These are phyloP conservation scores for Montipora sp. DNA, from an alignment of 64 coral and sea anemone species.

Conservation along the genomic window DNA sequence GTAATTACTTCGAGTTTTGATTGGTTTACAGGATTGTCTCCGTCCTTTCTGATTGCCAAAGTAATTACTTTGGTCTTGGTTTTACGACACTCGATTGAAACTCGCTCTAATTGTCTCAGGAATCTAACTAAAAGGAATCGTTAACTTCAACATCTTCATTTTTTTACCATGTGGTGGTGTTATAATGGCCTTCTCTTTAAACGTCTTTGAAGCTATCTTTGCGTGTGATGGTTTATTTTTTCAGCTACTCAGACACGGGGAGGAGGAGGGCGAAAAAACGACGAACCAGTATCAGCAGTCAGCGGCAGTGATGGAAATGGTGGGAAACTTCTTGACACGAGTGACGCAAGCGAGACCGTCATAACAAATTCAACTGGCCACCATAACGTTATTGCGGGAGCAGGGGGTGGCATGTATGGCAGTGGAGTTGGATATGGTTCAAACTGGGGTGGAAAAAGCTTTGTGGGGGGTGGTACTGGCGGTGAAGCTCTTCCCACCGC, in stretches of 20 bases:
- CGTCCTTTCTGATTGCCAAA: too few relatives aligned
- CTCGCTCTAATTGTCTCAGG: too few relatives aligned
- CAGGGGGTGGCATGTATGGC: slow-evolving; percentile 85
- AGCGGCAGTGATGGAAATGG: slow-evolving; percentile 74
- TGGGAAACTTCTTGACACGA: slow-evolving; percentile 74
- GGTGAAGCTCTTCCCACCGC: slow-evolving; percentile 70
- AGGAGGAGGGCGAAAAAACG: slow-evolving; percentile 61
- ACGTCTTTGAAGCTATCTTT: not conserved
- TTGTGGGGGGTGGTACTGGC: slow-evolving; percentile 77
- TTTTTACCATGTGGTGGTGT: not conserved
- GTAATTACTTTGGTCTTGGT: too few relatives aligned
- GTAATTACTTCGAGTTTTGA: too few relatives aligned
- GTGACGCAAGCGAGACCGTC: slow-evolving; percentile 38
- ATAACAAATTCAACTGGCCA: slow-evolving; percentile 41
- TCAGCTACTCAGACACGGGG: slow-evolving; percentile 75
- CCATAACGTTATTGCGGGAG: slow-evolving; percentile 86
- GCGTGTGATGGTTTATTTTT: not conserved
- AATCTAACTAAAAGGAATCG: too few relatives aligned
- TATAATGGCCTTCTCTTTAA: not conserved
- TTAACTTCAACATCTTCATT: too few relatives aligned
- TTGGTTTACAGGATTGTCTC: too few relatives aligned
- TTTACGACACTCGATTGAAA: too few relatives aligned
- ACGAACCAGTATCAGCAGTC: slow-evolving; percentile 22
- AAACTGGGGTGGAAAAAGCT: slow-evolving; percentile 89
- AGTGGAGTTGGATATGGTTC: slow-evolving; percentile 66